These are phyloP conservation scores for Shinisaurus crocodilurus DNA, from an alignment of 2,113 vertebrate genomes.

Conservation along the genomic window DNA sequence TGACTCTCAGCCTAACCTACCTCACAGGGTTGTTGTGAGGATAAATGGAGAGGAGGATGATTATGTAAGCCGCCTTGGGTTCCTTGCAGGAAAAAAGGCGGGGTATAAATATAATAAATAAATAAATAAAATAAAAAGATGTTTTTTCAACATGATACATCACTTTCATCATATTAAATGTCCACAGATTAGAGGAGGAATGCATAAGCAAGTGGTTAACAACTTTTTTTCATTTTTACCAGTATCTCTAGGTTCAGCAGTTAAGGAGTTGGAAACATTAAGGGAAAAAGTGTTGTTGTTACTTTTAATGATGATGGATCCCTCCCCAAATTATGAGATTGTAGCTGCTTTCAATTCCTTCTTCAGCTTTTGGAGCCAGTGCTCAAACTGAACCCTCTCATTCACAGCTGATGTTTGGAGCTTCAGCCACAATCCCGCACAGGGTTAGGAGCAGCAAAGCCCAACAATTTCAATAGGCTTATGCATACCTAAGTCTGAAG, in stretches of 20 bases:
- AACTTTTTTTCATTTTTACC: slow-evolving; percentile 69
- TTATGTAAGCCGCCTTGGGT: too few relatives aligned
- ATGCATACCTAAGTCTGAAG: not conserved
- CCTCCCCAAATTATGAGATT: slow-evolving; percentile 45
- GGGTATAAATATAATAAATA: too few relatives aligned
- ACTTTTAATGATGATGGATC: slow-evolving; percentile 72
- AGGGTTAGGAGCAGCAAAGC: not conserved
- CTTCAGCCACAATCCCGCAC: not conserved
- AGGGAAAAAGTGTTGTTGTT: slow-evolving; percentile 55
- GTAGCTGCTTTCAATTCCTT: slow-evolving; percentile 13
- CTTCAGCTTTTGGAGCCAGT: not conserved
- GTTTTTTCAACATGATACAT: slow-evolving; percentile 9
- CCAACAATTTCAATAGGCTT: not conserved
- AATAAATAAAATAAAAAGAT: too few relatives aligned
- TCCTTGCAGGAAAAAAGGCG: too few relatives aligned
- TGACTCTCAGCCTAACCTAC: too few relatives aligned
- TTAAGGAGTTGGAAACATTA: slow-evolving; percentile 59
- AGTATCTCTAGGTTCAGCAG: slow-evolving; percentile 70
- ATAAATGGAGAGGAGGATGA: too few relatives aligned
- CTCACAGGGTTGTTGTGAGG: not conserved
- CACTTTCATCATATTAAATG: slow-evolving; percentile 55
- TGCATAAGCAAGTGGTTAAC: slow-evolving; percentile 58
- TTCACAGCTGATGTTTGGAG: not conserved
- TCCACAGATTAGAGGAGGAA: slow-evolving; percentile 54
- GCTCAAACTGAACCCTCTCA: too few relatives aligned